Percentiles rank a stretch among this genome's conserved stretches.
These are phyloP conservation scores for Canis aureus DNA, from an alignment of 2,113 vertebrate genomes.

Conservation along the genomic window DNA sequence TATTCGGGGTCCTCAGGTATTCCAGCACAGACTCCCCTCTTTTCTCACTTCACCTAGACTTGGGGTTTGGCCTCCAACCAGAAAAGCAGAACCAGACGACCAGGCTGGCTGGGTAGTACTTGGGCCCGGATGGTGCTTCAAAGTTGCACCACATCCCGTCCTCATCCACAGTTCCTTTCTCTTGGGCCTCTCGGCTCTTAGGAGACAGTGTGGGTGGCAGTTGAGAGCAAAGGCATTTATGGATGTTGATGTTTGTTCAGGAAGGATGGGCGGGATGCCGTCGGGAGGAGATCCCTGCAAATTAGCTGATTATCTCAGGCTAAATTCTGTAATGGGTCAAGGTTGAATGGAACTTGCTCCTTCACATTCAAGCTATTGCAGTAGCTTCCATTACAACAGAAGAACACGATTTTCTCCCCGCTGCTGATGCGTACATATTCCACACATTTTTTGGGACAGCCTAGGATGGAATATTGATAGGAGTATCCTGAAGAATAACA, in stretches of 20 bases:
- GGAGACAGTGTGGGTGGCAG: background rate
- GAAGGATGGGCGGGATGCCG: background rate
- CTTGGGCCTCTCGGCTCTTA: background rate
- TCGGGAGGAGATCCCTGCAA: background rate
- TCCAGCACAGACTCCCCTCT: background rate
- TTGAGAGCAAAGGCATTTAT: background rate
- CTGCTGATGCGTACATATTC: slow-evolving; percentile 51
- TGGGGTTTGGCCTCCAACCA: background rate
- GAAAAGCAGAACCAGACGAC: background rate
- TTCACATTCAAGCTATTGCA: slow-evolving; percentile 54
- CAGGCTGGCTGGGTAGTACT: background rate
- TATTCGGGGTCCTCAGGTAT: background rate
- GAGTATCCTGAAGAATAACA: slow-evolving; percentile 55
- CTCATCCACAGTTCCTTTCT: background rate
- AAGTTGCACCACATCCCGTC: background rate
- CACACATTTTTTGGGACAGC: slow-evolving; percentile 75
- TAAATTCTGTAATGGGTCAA: accelerated
- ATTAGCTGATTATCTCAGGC: background rate
- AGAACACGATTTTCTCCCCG: slow-evolving; percentile 11
- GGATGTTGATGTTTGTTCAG: background rate
- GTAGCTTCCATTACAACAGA: slow-evolving; percentile 68
- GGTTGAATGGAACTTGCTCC: accelerated
- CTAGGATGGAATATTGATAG: slow-evolving; percentile 61
- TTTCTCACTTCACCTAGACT: background rate
- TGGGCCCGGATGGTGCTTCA: background rate